A percentile compares a stretch with the other conserved stretches of the same genome.
Evolutionary conservation across 2,797 vertebrate genomes (phyloP).

Genomic region (Streptopelia turtur): DNA sequence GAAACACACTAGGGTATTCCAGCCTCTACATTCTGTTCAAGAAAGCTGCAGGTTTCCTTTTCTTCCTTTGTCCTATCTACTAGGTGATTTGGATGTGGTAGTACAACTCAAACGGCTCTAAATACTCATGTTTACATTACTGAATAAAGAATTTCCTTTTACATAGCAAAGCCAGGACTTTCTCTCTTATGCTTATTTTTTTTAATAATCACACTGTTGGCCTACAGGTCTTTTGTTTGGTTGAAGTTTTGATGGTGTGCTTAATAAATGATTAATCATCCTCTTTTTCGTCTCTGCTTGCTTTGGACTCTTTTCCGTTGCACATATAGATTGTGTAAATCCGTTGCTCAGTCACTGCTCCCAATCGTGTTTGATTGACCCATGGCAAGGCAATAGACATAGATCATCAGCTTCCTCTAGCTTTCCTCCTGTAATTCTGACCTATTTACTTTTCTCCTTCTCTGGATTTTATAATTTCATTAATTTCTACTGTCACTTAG

Average conservation of each 20-base stretch:
- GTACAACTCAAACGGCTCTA: not conserved
- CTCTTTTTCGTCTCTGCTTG: not conserved
- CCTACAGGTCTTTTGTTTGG: not conserved
- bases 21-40: not conserved
- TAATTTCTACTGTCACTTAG: conserved; percentile 28
- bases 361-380: not conserved
- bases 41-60: not conserved
- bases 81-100: not conserved
- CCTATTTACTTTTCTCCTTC: conserved; percentile 13
- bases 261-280: conserved; percentile 28
- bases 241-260: not conserved
- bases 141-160: not conserved
- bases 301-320: not conserved
- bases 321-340: not conserved
- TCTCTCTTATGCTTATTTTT: not conserved
- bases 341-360: not conserved
- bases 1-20: not conserved
- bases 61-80: not conserved
- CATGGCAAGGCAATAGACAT: not conserved
- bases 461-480: conserved; percentile 10
- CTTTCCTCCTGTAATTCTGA: conserved; percentile 18
- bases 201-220: conserved; percentile 1
- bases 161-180: not conserved
- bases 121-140: not conserved
- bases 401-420: not conserved